Evolutionary conservation across 1,140 invertebrate genomes (phyloP).

Genomic region (Centruroides vittatus): DNA sequence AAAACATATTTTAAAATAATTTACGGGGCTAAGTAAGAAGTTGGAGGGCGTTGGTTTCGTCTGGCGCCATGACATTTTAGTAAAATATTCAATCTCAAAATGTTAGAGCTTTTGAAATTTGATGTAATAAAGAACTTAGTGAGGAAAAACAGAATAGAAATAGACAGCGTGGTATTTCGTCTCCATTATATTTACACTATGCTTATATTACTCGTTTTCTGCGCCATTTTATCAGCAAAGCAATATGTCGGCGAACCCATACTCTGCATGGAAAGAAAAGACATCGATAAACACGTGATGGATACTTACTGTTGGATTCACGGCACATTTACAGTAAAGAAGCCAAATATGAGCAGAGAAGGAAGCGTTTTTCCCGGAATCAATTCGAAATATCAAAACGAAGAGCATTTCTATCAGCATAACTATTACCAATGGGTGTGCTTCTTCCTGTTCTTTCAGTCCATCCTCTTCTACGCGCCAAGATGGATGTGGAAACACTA

Average conservation of each 20-base stretch:
- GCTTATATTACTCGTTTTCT: conserved; percentile 29
- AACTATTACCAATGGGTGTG: conserved; percentile 96
- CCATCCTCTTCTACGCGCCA: conserved; percentile 72
- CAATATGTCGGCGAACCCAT: conserved; percentile 65
- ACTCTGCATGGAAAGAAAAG: conserved; percentile 83
- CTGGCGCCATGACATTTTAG: too few relatives aligned
- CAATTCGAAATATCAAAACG: conserved; percentile 15
- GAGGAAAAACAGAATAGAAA: conserved; percentile 31
- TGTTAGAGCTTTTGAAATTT: too few relatives aligned
- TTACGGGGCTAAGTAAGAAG: too few relatives aligned
- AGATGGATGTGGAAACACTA: conserved; percentile 91
- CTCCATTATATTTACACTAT: conserved; percentile 25
- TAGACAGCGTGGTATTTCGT: conserved; percentile 32
- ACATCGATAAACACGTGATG: conserved; percentile 69
- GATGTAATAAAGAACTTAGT: conserved; percentile 28
- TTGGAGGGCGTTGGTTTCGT: too few relatives aligned
- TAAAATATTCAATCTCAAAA: too few relatives aligned
- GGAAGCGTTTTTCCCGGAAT: conserved; percentile 57
- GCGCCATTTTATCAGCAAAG: conserved; percentile 31
- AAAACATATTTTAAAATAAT: too few relatives aligned
- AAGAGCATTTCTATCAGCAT: conserved; percentile 60
- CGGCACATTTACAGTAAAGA: conserved; percentile 69
- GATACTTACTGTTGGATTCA: conserved; percentile 93
- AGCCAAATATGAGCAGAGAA: conserved; percentile 37
- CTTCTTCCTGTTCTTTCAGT: conserved; percentile 47